Base-by-base conservation (phyloP, 1,140 invertebrate species). In the Catajapyx aquilonaris region DNA sequence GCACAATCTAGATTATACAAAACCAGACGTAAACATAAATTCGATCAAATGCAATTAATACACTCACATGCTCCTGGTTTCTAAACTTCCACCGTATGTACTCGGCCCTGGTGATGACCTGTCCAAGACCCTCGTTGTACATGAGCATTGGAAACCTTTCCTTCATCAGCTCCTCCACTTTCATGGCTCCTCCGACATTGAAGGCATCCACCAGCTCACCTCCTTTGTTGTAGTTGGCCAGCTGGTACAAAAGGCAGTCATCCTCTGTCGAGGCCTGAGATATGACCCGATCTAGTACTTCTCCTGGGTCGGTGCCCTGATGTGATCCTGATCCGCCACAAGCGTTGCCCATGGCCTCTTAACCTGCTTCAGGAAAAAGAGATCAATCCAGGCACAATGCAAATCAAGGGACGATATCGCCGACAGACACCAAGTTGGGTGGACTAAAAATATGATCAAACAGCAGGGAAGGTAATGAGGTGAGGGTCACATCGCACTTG, bases 31-130 rank as follows among this genome's bases (percentile, higher is more conserved):
- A 34, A 2, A 16, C 9, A 15, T 25, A 41, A 11, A 41, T 21
- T 30, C 23, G n/a, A 13, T 11, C 30, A 17, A 11, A 13, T n/a
- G n/a, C n/a, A n/a, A n/a, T n/a, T n/a, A n/a, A n/a, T n/a, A n/a
- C n/a, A n/a, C n/a, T n/a, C 9, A 75, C 77, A 56, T 80, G 71
- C 41, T 80, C 73, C 32, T 80, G 67, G 48, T 84, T 79, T n/a
- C 81, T 65, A 52, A 83, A 87, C 52, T 87, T 88, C 88, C 88
- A 95, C 33, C 81, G 66, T 4, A 93, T 55, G 54, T 87, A 94
- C 49, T 95, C 90, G 0, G 81, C 75, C 18, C 83, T 65, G 50
- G 85, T 88, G 44, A 96, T 83, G 7, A 75, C 60, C 50, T 84
- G 70, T 0, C 86, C 83, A 48, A 79, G 73, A 5, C 90, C 91